phyloP scores from a whole-genome alignment of 1,140 invertebrate species.

The Acyrthosiphon pisum region DNA sequence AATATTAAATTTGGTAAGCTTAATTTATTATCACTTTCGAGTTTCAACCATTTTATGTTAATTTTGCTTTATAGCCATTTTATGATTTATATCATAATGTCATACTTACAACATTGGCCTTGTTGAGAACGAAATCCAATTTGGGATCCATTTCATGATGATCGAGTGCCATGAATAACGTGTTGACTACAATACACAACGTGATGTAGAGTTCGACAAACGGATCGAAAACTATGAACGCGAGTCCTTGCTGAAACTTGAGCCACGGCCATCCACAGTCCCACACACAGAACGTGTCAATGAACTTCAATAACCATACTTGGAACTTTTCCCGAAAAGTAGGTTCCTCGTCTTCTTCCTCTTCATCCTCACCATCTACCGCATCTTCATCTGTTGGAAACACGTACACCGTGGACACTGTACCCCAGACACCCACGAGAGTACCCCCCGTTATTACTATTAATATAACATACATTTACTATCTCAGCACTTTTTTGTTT shows the following conservation, averaged over 20 bases:
- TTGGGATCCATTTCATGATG: slow-evolving; percentile 92
- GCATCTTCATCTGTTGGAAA: slow-evolving; percentile 81
- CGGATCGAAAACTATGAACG: slow-evolving; percentile 93
- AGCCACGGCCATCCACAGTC: slow-evolving; percentile 93
- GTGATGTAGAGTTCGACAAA: slow-evolving; percentile 98
- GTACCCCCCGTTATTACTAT: slow-evolving; percentile 57
- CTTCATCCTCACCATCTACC: slow-evolving; percentile 70
- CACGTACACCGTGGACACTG: slow-evolving; percentile 89
- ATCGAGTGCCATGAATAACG: slow-evolving; percentile 97
- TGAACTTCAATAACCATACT: slow-evolving; percentile 76
- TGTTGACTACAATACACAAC: slow-evolving; percentile 97
- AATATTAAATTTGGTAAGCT: not conserved
- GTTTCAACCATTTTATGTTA: not conserved
- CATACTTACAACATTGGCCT: slow-evolving; percentile 91
- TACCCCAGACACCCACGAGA: slow-evolving; percentile 56
- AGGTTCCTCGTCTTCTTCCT: slow-evolving; percentile 82
- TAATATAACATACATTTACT: slow-evolving; percentile 54
- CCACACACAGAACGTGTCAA: slow-evolving; percentile 96
- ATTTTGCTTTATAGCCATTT: not conserved
- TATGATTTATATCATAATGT: not conserved
- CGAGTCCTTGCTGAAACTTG: slow-evolving; percentile 88
- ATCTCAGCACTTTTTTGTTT: slow-evolving; percentile 51
- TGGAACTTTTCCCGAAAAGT: slow-evolving; percentile 85
- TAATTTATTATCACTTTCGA: not conserved
- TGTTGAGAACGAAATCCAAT: slow-evolving; percentile 84